Evolutionary conservation across 2,888 invertebrate genomes (phyloP).

Genomic region (Drosophila cognata): DNA sequence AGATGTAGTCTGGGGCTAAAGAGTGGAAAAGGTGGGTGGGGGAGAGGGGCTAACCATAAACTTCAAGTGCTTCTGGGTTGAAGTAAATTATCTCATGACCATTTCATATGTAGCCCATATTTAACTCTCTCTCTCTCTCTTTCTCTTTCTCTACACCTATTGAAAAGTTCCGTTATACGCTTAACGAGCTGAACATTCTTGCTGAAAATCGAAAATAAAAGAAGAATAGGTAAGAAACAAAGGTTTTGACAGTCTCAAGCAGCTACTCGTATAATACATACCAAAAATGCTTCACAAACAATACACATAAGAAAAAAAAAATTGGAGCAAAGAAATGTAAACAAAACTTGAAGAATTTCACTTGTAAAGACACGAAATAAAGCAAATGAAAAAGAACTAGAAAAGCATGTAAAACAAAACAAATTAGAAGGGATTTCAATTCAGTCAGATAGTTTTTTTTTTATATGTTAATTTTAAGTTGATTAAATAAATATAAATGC

Average conservation of each 20-base stretch:
- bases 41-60: constrained; percentile 45
- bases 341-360: constrained; percentile 33
- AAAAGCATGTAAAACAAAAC: not conserved
- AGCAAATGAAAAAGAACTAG: not conserved
- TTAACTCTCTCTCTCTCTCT: not conserved
- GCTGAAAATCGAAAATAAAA: constrained; percentile 7
- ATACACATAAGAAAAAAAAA: constrained; percentile 26
- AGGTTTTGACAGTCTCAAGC: constrained; percentile 41
- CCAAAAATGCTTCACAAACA: constrained; percentile 39
- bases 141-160: not conserved
- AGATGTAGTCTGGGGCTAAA: not conserved
- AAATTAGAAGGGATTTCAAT: too few relatives aligned
- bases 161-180: constrained; percentile 54
- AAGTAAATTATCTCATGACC: constrained; percentile 72
- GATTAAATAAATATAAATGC: not conserved
- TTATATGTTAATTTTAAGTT: not conserved
- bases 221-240: constrained; percentile 8
- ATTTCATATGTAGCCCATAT: constrained; percentile 51
- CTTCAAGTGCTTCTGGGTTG: constrained; percentile 61
- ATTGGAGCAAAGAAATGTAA: constrained; percentile 53
- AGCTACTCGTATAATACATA: constrained; percentile 30
- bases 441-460: not conserved
- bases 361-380: constrained; percentile 14
- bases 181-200: constrained; percentile 54
- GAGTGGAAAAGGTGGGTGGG: not conserved